Evolutionary conservation across 2,113 vertebrate genomes (phyloP), one percentile per base, ranked within the genome.

Genomic region (Gopherus flavomarginatus): DNA sequence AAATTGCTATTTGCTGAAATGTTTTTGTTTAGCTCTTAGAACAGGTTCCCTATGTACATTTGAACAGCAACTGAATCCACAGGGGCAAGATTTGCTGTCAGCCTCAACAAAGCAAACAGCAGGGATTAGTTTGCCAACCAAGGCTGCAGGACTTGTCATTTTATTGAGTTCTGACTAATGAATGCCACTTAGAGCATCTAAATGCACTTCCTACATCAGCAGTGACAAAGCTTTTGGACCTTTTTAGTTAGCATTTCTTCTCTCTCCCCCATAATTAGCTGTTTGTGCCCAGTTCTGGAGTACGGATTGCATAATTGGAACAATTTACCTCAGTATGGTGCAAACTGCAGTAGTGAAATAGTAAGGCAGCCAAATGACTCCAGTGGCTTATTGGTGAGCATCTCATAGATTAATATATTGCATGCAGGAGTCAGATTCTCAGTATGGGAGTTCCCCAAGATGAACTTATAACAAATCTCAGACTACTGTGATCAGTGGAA

Each of bases 261-360:
- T 6, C 24, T 47, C 24, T 27, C 26, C 11, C 11, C 11, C 22
- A 26, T 44, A 62, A 5, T n/a, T 54, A 80, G 24, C 19, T 19
- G 0, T 0, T 8, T 13, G 69, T 80, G 29, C 9, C 75, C 5
- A 0, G 47, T 83, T 65, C 1, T 35, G 54, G 87, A 2, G 4
- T 9, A 54, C 52, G 52, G 42, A 7, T 17, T 12, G 27, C 1
- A 1, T 56, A 3, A 69, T 5, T 86, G 77, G 77, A 77, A 27
- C 19, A 90, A 78, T 52, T 95, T 3, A 17, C 62, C 62, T 14
- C 77, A 2, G 24, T 54, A 16, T 19, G 86, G 31, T 65, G 49
- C 84, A 75, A 21, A 54, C 78, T 56, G 35, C 9, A 59, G 47
- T 38, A 38, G n/a, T 38, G n/a, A n/a, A 72, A 72, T 19, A 38